A percentile compares a stretch with the other conserved stretches of the same genome.
Conservation (phyloP, 1,140 invertebrate species). For the Cepaea nemoralis region DNA sequence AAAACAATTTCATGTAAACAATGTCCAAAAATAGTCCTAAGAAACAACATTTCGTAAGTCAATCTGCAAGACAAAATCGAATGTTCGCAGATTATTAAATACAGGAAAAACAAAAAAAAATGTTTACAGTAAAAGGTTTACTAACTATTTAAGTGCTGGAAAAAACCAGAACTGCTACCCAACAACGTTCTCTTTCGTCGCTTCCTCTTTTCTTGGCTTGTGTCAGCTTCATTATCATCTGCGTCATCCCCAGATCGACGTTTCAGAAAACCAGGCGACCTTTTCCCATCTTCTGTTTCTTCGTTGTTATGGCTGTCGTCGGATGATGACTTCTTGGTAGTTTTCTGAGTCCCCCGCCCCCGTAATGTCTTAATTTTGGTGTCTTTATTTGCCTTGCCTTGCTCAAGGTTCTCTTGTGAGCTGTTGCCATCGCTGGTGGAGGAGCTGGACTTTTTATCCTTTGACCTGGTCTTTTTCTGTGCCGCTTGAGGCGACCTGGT, state of each 20-base stretch:
- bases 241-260: slow-evolving; percentile 23
- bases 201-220: slow-evolving; percentile 27
- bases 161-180: neutral
- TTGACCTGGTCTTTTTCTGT: neutral
- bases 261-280: slow-evolving; percentile 27
- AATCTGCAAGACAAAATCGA: no score
- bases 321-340: slow-evolving; percentile 8
- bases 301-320: neutral
- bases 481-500: neutral
- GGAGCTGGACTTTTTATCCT: neutral
- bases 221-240: slow-evolving; percentile 4
- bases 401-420: slow-evolving; percentile 11
- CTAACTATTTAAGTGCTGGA: neutral
- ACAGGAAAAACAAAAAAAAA: neutral
- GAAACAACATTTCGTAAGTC: no score
- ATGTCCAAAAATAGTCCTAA: no score
- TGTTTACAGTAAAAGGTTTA: neutral
- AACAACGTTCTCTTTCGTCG: slow-evolving; percentile 23
- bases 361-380: neutral
- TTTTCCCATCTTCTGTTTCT: neutral
- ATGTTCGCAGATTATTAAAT: neutral
- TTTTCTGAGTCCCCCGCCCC: neutral
- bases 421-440: neutral
- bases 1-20: no score
- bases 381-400: neutral